Evolutionary conservation across 2,797 vertebrate species (phyloP), one percentile per base, ranked within the genome.

Genomic region (Semotilus atromaculatus): DNA sequence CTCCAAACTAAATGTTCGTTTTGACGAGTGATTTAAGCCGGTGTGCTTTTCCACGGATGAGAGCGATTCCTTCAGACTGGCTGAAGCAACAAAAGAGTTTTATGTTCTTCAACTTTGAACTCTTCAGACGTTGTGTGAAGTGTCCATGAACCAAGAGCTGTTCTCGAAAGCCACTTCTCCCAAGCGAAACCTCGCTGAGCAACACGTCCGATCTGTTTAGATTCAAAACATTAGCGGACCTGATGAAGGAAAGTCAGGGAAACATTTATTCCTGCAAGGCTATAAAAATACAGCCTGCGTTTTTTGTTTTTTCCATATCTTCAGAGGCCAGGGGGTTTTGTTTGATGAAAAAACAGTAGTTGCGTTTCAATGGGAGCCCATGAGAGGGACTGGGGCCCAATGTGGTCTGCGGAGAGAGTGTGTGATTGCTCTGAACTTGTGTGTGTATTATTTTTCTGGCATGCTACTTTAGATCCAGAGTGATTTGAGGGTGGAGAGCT

Each of bases 341-440:
- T 95, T 95, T 95, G 93, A 90, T 94, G 90, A 93, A 91, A 95
- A 93, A 95, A 95, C 92, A 95, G 19, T 93, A 91, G 91, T 89
- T 90, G 90, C 86, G 89, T 94, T 94, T 93, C 93, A 94, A 92
- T 92, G 92, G 92, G 92, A 92, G 89, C 89, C 90, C 73, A 66
- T 87, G 91, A 89, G 90, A 85, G 91, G 89, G 91, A 90, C 91
- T 90, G 90, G 91, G 92, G 92, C 90, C 91, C 84, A 92, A 91
- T 93, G 91, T 88, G 85, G 91, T 90, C 80, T 83, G 91, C 92
- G 91, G 91, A 85, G 90, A 87, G 87, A 88, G 88, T 82, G 89
- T 74, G 86, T 86, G 89, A 68, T 76, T 31, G 31, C 72, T 83
- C 66, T 84, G 72, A 83, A 80, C 58, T 66, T 85, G 80, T 73